A percentile compares a stretch with the other conserved stretches of the same genome.
Conservation (phyloP, 2,888 invertebrate genomes). For the Agrochola litura region DNA sequence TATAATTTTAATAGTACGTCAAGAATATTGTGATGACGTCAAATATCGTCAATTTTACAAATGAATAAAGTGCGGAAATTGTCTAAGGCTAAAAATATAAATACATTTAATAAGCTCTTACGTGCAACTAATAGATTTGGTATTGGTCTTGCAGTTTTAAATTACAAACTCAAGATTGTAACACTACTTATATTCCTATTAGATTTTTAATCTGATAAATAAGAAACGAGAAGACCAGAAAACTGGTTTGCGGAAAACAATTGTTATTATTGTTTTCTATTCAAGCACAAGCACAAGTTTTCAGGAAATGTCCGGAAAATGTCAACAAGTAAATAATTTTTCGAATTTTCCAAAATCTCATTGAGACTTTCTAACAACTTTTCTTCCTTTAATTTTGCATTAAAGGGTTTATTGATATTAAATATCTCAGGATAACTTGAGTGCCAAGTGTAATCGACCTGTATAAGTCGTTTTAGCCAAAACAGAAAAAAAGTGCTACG, state of each 20-base stretch:
- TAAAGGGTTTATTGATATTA: neutral
- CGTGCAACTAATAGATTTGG: neutral
- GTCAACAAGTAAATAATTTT: neutral
- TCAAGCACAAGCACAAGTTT: too few relatives aligned
- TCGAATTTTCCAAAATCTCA: neutral
- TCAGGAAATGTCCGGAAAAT: neutral
- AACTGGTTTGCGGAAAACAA: neutral
- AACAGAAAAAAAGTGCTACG: neutral
- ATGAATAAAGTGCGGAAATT: slow-evolving; percentile 5
- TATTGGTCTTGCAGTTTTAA: neutral
- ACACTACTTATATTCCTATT: neutral
- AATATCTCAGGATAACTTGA: neutral
- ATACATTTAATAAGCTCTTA: neutral
- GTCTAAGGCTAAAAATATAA: neutral
- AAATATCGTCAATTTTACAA: neutral
- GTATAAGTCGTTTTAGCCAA: neutral
- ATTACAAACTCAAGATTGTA: slow-evolving; percentile 4
- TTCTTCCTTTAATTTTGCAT: too few relatives aligned
- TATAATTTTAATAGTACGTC: slow-evolving; percentile 9
- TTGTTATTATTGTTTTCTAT: too few relatives aligned
- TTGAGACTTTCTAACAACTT: neutral
- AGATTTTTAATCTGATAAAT: neutral
- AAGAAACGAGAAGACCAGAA: neutral
- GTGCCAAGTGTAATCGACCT: neutral
- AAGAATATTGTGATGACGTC: slow-evolving; percentile 18